Conservation (phyloP, 2,797 vertebrate species). For the Chromis chromis region DNA sequence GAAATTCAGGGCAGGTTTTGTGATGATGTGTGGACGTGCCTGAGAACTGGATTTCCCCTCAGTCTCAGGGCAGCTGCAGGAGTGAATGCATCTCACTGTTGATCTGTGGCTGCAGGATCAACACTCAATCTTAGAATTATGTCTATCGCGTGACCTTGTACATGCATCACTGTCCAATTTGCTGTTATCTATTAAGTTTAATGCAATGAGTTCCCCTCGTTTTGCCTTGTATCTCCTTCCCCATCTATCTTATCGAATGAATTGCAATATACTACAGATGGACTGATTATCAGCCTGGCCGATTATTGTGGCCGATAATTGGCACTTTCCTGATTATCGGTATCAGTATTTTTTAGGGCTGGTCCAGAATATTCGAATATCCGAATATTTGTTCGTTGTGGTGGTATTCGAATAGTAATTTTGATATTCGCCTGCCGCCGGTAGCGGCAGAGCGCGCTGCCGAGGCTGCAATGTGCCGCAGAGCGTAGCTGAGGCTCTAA, state of each 20-base stretch:
- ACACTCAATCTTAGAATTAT: conserved; percentile 37
- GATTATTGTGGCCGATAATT: no score
- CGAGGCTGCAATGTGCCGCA: no score
- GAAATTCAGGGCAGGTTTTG: conserved; percentile 10
- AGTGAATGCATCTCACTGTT: conserved; percentile 30
- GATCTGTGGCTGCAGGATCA: conserved; percentile 23
- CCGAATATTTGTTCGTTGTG: no score
- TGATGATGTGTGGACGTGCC: conserved; percentile 28
- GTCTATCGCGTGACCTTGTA: conserved; percentile 49
- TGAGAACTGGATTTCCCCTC: conserved; percentile 27
- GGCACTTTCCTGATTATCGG: no score
- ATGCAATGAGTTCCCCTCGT: conserved; percentile 10
- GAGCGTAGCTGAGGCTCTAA: no score
- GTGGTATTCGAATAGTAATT: no score
- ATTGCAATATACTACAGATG: neutral
- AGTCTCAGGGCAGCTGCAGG: conserved; percentile 24
- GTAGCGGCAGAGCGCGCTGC: no score
- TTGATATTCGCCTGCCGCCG: no score
- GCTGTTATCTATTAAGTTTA: conserved; percentile 24
- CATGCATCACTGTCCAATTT: conserved; percentile 27
- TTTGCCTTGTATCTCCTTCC: conserved; percentile 23
- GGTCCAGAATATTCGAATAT: no score
- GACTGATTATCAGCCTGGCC: no score
- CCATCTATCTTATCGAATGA: conserved; percentile 10
- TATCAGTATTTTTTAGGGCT: no score